Evolutionary conservation across 2,888 invertebrate species (phyloP), one percentile per base, ranked within the genome.

Genomic region (Sminthurides aquaticus): DNA sequence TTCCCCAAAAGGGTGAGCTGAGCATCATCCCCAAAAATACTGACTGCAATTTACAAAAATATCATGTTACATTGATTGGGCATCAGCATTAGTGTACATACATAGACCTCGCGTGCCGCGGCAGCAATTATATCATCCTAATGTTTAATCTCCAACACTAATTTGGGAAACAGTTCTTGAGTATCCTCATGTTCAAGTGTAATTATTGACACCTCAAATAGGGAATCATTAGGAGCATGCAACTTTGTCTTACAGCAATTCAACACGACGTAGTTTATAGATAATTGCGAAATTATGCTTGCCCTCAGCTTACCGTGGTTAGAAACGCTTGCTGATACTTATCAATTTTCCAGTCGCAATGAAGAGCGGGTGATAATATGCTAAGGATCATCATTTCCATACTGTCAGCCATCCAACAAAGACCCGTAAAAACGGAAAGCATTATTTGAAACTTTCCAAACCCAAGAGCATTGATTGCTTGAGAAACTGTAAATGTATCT

Each of bases 361-460:
- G 93, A 61, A 97, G 81, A 0, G 95, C 92, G 15, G 96, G 95
- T 20, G 93, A 91, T 49, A 97, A 80, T 69, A 97, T 93, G 74
- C 93, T 92, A 48, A 96, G 81, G 75, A 97, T 93, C 77, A 95
- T 96, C 91, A 96, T 96, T 81, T 96, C 96, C 95, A 96, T 96
- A 63, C 94, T 93, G 79, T 96, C 96, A 0, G 95, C 93, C 94
- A 95, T 96, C 95, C 92, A 90, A 77, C 91, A 90, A 1, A 91
- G 81, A 0, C 91, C 91, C 22, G 91, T 91, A 76, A 89, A 88
- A 22, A 91, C 80, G 0, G 91, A 91, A 56, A 91, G 78, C 78
- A 90, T 90, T 0, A 91, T 89, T 85, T 91, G 91, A 78, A 91
- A 91, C 84, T 88, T 90, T 43, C 91, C 91, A 79, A 91, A 91